These are phyloP conservation scores for Teleogryllus oceanicus DNA, from an alignment of 2,888 invertebrate genomes.

Conservation along the genomic window DNA sequence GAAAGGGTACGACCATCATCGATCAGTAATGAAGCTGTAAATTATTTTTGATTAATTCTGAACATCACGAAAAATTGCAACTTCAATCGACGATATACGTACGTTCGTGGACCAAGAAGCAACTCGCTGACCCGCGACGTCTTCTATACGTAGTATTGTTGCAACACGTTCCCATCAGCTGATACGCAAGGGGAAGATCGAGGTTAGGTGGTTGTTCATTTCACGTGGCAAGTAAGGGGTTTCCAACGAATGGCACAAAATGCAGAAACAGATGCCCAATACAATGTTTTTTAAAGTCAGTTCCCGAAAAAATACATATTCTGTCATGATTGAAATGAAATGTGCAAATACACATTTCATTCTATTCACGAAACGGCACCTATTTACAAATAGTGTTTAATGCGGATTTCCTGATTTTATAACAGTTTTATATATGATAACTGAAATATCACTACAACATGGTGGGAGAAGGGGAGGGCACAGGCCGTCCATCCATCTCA, in stretches of 20 bases:
- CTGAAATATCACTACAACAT: slow-evolving; percentile 47
- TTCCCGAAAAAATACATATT: slow-evolving; percentile 1
- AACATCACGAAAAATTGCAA: neutral
- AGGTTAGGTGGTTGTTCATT: slow-evolving; percentile 2
- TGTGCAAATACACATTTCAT: neutral
- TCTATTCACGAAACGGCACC: neutral
- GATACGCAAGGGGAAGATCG: slow-evolving; percentile 10
- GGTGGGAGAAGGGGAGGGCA: slow-evolving; percentile 39
- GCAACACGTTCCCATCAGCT: slow-evolving; percentile 18
- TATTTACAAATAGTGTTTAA: neutral
- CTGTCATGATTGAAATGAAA: neutral
- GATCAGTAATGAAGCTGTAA: too few relatives aligned
- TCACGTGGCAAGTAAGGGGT: slow-evolving; percentile 7
- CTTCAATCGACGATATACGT: neutral
- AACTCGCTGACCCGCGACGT: slow-evolving; percentile 9
- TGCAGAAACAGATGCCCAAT: neutral
- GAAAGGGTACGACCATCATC: too few relatives aligned
- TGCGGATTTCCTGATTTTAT: neutral
- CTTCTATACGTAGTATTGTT: neutral
- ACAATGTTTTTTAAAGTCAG: slow-evolving; percentile 3
- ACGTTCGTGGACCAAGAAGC: slow-evolving; percentile 18
- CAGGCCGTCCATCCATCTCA: slow-evolving; percentile 26
- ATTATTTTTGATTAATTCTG: neutral
- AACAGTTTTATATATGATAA: neutral
- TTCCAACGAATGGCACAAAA: slow-evolving; percentile 7